Evolutionary conservation across 2,113 vertebrate species (phyloP), one percentile per base, ranked within the genome.

Genomic region (Nematolebias whitei): DNA sequence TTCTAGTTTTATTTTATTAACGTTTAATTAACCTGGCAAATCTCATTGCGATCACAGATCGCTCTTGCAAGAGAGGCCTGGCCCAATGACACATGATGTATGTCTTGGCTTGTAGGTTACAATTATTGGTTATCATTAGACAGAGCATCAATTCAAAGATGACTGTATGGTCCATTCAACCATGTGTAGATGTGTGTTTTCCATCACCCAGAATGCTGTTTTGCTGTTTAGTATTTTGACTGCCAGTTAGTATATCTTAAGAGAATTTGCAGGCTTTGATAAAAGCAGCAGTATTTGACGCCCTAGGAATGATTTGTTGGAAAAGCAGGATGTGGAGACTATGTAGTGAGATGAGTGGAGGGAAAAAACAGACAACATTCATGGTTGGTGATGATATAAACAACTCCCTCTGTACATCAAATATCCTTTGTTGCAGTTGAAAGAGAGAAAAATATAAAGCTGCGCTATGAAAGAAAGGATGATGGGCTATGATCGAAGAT

Each of bases 401-500:
- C 26, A 64, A 53, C 35, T 48, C 39, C 44, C 38, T 32, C 52
- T 70, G 57, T 68, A 41, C 40, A 70, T 81, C 79, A 79, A 53
- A 67, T 57, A 76, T 41, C 16, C 12, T 76, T 70, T 63, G 51
- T 35, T 12, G 8, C 29, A 16, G 29, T 39, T 39, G 22, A 53
- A 38, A 54, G 51, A 16, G 45, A 55, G 18, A 39, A n/a, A 26
- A 65, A 26, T 35, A 63, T 58, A 43, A 55, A 16, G 47, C 41
- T 76, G 49, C 35, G 39, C 53, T 70, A 60, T 71, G 62, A 78
- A 75, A 71, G 59, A 76, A 22, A 70, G 45, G 76, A 68, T 51
- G 63, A 79, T 62, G 58, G 62, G 48, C 51, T 65, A 5, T 65
- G 69, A 83, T 78, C 32, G 43, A 70, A 66, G 54, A 78, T 68